A percentile compares a stretch with the other conserved stretches of the same genome.
phyloP scores from a whole-genome alignment of 2,888 invertebrate genomes.

The Stenoptilia bipunctidactyla region DNA sequence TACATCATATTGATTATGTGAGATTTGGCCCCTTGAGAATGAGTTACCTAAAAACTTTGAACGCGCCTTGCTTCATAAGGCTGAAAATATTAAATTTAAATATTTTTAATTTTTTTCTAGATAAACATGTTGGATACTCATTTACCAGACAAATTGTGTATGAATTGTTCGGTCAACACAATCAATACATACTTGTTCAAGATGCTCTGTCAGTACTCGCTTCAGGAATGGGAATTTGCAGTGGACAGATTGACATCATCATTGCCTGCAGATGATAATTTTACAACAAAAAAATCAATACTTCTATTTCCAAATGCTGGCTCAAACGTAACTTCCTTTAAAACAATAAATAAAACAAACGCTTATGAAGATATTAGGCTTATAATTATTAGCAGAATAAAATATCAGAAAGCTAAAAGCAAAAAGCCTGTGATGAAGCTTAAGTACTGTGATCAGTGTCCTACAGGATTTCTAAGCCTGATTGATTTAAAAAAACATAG shows the following conservation, averaged over 20 bases:
- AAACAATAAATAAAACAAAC: constrained; percentile 20
- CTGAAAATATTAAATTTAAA: neutral
- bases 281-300: no score
- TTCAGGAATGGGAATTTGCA: constrained; percentile 29
- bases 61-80: neutral
- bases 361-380: neutral
- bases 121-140: constrained; percentile 23
- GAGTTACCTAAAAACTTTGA: neutral
- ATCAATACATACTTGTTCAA: constrained; percentile 38
- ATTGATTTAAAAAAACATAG: constrained; percentile 12
- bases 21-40: no score
- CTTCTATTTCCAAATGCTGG: no score
- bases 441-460: no score
- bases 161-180: constrained; percentile 31
- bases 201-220: constrained; percentile 32
- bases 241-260: constrained; percentile 24
- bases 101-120: constrained; percentile 23
- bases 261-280: no score
- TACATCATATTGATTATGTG: no score
- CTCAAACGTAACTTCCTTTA: no score
- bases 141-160: constrained; percentile 39
- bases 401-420: no score
- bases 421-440: no score
- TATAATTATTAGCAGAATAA: no score
- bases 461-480: no score